These are phyloP conservation scores for Tricholaema leucomelas DNA, from an alignment of 2,113 vertebrate species.

Conservation along the genomic window DNA sequence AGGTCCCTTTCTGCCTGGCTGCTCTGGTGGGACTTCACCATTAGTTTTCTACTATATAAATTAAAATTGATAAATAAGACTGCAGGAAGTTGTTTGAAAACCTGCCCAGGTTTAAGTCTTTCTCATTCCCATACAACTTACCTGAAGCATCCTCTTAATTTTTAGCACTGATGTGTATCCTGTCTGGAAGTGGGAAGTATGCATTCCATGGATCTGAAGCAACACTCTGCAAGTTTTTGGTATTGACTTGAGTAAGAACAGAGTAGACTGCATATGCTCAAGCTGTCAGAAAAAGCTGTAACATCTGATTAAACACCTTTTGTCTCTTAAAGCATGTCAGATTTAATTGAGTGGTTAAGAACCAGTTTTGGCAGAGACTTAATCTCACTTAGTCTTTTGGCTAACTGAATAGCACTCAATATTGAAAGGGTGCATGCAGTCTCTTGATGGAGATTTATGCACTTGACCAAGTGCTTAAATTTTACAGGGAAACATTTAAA, in stretches of 20 bases:
- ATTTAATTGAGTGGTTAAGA: slow-evolving; percentile 56
- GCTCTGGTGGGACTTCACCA: not conserved
- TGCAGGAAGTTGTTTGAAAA: not conserved
- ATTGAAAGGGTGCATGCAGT: slow-evolving; percentile 34
- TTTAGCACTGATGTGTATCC: not conserved
- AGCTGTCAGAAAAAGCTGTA: slow-evolving; percentile 17
- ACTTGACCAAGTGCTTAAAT: slow-evolving; percentile 66
- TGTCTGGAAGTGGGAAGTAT: not conserved
- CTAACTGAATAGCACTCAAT: slow-evolving; percentile 33
- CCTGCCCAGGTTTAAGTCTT: not conserved
- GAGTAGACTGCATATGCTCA: not conserved
- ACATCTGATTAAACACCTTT: slow-evolving; percentile 47
- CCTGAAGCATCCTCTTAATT: not conserved
- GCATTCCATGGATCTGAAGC: not conserved
- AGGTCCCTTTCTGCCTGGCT: no score
- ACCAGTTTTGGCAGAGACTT: slow-evolving; percentile 56
- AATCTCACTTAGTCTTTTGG: slow-evolving; percentile 59
- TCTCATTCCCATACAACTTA: not conserved
- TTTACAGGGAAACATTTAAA: slow-evolving; percentile 66
- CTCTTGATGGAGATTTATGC: slow-evolving; percentile 56
- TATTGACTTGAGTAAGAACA: not conserved
- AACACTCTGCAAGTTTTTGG: slow-evolving; percentile 10
- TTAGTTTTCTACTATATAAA: not conserved
- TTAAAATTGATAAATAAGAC: not conserved
- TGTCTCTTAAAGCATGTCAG: slow-evolving; percentile 53